Percentiles rank a stretch among this genome's conserved stretches.
phyloP scores from a whole-genome alignment of 2,888 invertebrate genomes.

The Pandemis heparana region DNA sequence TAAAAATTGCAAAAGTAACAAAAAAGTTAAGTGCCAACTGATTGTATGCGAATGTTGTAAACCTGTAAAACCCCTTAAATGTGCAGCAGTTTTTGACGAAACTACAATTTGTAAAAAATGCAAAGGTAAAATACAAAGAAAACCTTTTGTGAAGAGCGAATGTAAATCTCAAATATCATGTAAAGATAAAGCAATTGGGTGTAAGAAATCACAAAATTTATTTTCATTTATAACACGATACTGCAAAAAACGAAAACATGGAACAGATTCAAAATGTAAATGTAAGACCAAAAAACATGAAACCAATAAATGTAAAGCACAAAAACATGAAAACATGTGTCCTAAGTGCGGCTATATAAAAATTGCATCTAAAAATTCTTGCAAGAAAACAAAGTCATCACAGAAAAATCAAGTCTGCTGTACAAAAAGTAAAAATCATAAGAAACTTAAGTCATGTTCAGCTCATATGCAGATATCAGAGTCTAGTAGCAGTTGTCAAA shows the following conservation, averaged over 20 bases:
- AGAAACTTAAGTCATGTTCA: neutral
- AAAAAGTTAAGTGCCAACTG: neutral
- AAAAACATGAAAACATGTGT: neutral
- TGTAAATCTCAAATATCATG: neutral
- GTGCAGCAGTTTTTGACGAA: neutral
- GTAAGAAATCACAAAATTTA: neutral
- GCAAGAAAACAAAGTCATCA: neutral
- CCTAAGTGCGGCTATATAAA: neutral
- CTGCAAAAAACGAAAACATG: neutral
- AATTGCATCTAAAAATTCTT: neutral
- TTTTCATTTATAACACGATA: neutral
- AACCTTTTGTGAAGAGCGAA: neutral
- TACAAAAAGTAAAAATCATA: neutral
- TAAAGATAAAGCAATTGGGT: neutral
- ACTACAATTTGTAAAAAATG: neutral
- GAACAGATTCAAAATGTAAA: neutral
- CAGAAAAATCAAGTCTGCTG: neutral
- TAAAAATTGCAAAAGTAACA: too few species aligned
- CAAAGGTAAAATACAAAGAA: neutral
- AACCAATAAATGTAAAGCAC: neutral
- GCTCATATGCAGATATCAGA: neutral
- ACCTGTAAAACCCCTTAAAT: neutral
- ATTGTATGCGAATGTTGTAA: neutral
- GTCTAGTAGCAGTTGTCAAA: neutral
- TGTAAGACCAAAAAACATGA: neutral